Base-by-base conservation (phyloP, 2,797 vertebrate genomes). In the Danio choprae region DNA sequence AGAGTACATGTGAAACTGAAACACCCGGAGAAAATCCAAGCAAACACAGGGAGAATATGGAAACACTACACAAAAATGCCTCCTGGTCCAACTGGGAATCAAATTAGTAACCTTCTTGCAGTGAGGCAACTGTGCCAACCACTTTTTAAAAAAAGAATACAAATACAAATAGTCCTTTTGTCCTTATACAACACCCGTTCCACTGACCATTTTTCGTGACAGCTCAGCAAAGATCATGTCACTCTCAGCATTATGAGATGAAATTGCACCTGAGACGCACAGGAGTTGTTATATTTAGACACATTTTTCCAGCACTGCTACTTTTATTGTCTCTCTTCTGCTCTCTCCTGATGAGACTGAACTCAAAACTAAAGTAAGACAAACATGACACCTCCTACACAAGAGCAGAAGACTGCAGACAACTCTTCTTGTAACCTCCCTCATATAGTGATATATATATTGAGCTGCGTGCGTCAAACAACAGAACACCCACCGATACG, bases 261-360 rank as follows among this genome's bases (percentile, higher is more conserved):
- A 44, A 55, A 71, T 51, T 40, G 6, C 38, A 70, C 68, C 10
- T 40, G 48, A 40, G 29, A 40, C 36, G 50, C 67, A 69, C 38
- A 70, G 36, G 29, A 41, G n/a, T 69, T 50, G 36, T 12, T 72
- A 56, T 44, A 72, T 72, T 44, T 43, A 72, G 38, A 43, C 10
- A 18, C 67, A 69, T 38, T 11, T 43, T 72, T 58, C 13, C 40
- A 72, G 12, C 40, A 44, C 18, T 43, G 38, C n/a, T 43, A 9
- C 6, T 36, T 65, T 43, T n/a, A 55, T 56, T 44, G 10, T 15
- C 2, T 56, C 8, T 53, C 44, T 40, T 36, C 22, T 53, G n/a
- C 69, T 71, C 12, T 73, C 73, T 59, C 20, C 5, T 74, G 22
- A 60, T 60, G 43, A 36, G 20, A 11, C 6, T 60, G 2, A 60